Percentiles rank a stretch among this genome's conserved stretches.
Evolutionary conservation across 2,888 invertebrate genomes (phyloP).

Genomic region (Sisyra terminalis): DNA sequence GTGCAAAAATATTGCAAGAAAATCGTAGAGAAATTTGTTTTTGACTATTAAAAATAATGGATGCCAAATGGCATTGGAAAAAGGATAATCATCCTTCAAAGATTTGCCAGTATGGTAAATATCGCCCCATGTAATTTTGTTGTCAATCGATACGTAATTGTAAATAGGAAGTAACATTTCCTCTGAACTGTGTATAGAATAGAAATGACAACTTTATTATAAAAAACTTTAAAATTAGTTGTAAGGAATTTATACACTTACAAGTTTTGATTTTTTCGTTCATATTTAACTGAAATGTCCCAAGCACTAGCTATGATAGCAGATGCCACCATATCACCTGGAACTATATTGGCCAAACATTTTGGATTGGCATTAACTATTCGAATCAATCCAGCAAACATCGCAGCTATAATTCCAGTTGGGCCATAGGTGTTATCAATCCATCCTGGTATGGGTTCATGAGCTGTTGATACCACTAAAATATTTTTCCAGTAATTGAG

Average conservation of each 20-base stretch:
- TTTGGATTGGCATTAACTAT: neutral
- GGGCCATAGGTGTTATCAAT: conserved; percentile 87
- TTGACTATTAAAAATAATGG: neutral
- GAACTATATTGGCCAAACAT: neutral
- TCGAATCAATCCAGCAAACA: conserved; percentile 42
- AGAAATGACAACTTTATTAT: no score
- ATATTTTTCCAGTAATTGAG: no score
- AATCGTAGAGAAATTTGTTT: neutral
- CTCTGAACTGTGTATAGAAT: neutral
- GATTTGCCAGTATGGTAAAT: neutral
- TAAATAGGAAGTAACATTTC: neutral
- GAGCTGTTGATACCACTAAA: conserved; percentile 42
- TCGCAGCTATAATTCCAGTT: conserved; percentile 50
- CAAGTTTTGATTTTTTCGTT: neutral
- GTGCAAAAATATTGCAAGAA: neutral
- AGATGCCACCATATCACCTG: neutral
- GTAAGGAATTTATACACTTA: neutral
- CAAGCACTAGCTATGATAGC: neutral
- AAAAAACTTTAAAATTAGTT: no score
- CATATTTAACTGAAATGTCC: neutral
- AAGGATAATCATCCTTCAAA: neutral
- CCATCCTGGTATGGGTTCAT: conserved; percentile 65
- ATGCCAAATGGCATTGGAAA: neutral
- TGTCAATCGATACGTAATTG: neutral
- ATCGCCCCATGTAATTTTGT: neutral